These are phyloP conservation scores for Rallus limicola DNA, from an alignment of 2,113 vertebrate genomes.

Conservation along the genomic window DNA sequence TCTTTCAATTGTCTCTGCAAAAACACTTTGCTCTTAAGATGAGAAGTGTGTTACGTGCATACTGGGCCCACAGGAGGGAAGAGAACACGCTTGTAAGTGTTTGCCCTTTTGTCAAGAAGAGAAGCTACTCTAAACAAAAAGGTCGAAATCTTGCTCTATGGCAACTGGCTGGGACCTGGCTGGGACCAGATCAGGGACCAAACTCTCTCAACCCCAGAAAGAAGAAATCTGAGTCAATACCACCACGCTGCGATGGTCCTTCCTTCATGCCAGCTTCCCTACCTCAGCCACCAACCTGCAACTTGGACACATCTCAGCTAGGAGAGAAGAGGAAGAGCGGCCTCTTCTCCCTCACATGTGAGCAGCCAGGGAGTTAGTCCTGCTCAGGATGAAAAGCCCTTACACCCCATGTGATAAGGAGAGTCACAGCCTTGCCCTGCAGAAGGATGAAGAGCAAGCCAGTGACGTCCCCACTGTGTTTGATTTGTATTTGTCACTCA, in stretches of 20 bases:
- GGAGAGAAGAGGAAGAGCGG: background rate
- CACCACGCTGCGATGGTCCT: rapidly evolving
- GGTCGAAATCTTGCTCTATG: background rate
- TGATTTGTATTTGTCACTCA: background rate
- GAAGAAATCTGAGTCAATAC: background rate
- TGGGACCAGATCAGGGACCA: background rate
- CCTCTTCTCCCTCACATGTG: rapidly evolving
- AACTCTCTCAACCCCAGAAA: background rate
- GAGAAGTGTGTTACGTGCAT: background rate
- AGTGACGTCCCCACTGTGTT: background rate
- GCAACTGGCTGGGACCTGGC: background rate
- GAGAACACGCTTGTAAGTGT: slow-evolving; percentile 14
- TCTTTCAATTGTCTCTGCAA: slow-evolving; percentile 66
- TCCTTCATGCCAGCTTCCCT: background rate
- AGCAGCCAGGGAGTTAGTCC: background rate
- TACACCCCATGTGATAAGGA: rapidly evolving
- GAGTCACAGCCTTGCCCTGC: background rate
- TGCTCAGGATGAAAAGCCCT: background rate
- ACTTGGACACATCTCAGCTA: background rate
- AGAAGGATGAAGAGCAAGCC: background rate
- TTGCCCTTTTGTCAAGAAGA: slow-evolving; percentile 42
- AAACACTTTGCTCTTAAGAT: slow-evolving; percentile 56
- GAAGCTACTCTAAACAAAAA: slow-evolving; percentile 24
- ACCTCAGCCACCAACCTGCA: background rate
- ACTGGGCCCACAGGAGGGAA: background rate